Evolutionary conservation across 2,113 vertebrate genomes (phyloP).

Genomic region (Centropus unirufus): DNA sequence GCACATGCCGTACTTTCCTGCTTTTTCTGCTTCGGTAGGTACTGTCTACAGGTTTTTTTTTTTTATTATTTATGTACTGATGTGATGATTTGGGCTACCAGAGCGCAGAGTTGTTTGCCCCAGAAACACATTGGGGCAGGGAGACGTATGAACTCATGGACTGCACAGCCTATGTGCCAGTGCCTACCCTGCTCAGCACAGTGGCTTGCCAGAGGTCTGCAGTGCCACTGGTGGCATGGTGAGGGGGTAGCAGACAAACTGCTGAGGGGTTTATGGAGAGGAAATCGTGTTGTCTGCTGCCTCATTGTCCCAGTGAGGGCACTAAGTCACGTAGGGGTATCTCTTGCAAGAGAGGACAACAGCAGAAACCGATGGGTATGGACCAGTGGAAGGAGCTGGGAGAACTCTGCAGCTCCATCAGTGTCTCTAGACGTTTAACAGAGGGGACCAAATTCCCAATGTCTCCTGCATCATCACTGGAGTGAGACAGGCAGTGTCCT

Average conservation of each 20-base stretch:
- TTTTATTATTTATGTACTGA: neutral
- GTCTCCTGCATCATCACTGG: neutral
- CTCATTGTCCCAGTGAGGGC: neutral
- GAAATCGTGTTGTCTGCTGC: neutral
- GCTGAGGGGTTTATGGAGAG: neutral
- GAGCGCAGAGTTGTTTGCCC: neutral
- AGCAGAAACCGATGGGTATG: neutral
- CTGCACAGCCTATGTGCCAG: fast-evolving
- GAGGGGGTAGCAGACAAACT: neutral
- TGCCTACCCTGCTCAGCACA: fast-evolving
- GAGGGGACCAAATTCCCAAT: neutral
- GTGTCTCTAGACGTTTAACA: neutral
- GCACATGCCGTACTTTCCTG: neutral
- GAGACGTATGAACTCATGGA: fast-evolving
- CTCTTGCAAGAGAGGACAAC: neutral
- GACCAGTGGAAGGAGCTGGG: neutral
- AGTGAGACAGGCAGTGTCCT: neutral
- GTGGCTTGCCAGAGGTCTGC: neutral
- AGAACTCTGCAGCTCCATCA: fast-evolving
- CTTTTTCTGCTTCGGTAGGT: neutral
- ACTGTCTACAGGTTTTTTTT: neutral
- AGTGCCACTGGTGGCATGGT: neutral
- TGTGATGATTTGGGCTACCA: neutral
- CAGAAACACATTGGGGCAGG: fast-evolving
- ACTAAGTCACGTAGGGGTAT: neutral